Evolutionary conservation across 2,113 vertebrate species (phyloP), one percentile per base, ranked within the genome.

Genomic region (Tetrao urogallus): DNA sequence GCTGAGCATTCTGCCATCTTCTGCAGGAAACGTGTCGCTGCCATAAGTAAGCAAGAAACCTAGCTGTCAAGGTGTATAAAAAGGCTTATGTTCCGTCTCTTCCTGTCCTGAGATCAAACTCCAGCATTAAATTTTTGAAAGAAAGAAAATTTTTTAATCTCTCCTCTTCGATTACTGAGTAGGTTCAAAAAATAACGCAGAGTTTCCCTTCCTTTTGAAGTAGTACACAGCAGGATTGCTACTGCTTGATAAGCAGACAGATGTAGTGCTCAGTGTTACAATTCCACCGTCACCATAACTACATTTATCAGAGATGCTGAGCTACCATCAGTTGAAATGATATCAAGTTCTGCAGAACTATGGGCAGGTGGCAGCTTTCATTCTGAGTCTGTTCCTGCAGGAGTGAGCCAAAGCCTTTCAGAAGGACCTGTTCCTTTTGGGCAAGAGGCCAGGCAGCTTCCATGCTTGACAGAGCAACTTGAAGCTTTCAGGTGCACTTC

Each of bases 271-370:
- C 57, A 22, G 36, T 16, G 1, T 88, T 45, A 86, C 52, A 76
- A 43, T 81, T 82, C 58, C 43, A 19, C 6, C 6, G 91, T 96
- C 92, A 67, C 92, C 94, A 96, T 96, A 94, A 90, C 90, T 92
- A 96, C 92, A 72, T 90, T 92, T 75, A 74, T 40, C 40, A 70
- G 45, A 42, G 56, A 80, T 86, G 60, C 52, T 73, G 70, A 92
- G 65, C 67, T 82, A n/a, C 47, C 30, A 54, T 70, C 36, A 58
- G 34, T 65, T 94, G 77, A 94, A 92, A 63, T 1, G 4, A 90
- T 72, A 75, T 63, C 22, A 13, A 63, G 63, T 36, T 34, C 88
- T 90, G 76, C 71, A 67, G 82, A 77, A 14, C 14, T 74, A 71
- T 76, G 64, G 43, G 89, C 4, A 24, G 57, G 24, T 82, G 40